phyloP scores from a whole-genome alignment of 1,140 invertebrate genomes.

The Gonioctena quinquepunctata region DNA sequence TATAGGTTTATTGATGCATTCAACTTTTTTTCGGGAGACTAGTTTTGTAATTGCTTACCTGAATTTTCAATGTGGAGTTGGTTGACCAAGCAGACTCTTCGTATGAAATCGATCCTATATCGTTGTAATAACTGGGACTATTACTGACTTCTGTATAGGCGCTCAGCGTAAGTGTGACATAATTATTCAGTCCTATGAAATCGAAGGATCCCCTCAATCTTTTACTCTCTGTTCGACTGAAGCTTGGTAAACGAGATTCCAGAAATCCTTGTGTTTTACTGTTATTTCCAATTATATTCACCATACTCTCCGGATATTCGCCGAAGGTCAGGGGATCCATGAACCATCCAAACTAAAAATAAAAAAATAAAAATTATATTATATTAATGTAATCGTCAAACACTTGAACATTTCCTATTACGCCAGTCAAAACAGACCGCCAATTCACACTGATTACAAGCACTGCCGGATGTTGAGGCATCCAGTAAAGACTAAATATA shows the following conservation, averaged over 20 bases:
- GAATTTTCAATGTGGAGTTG: background rate
- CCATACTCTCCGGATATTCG: slow-evolving; percentile 63
- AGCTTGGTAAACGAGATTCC: background rate
- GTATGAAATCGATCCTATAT: slow-evolving; percentile 19
- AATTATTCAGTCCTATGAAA: slow-evolving; percentile 6
- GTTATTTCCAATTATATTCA: slow-evolving; percentile 72
- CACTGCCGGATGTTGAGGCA: no score
- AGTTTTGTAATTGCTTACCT: no score
- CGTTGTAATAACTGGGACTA: slow-evolving; percentile 22
- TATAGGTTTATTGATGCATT: no score
- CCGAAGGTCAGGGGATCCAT: slow-evolving; percentile 55
- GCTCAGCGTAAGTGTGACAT: background rate
- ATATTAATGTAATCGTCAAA: no score
- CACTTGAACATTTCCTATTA: no score
- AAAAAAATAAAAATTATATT: background rate
- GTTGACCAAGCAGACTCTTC: background rate
- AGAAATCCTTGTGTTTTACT: background rate
- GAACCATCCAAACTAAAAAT: slow-evolving; percentile 12
- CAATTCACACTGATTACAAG: no score
- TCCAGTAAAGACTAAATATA: no score
- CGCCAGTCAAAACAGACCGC: no score
- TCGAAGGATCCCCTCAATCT: background rate
- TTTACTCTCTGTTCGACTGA: background rate
- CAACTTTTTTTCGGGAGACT: no score
- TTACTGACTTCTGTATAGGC: slow-evolving; percentile 50